Evolutionary conservation across 2,113 vertebrate genomes (phyloP).

Genomic region (Jaculus jaculus): DNA sequence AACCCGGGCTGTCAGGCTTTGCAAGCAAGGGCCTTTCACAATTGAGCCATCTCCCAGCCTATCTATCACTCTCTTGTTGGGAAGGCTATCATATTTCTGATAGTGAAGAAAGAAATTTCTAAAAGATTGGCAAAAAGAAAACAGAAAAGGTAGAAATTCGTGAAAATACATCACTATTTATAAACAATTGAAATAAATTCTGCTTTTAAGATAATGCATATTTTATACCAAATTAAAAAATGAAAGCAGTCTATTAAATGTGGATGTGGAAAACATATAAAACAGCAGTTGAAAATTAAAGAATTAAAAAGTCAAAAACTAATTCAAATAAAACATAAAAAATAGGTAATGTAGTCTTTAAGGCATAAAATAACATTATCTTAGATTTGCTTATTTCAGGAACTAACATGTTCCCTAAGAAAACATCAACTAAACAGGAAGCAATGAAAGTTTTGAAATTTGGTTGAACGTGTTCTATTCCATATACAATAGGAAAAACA

Average conservation of each 20-base stretch:
- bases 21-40: too few relatives aligned
- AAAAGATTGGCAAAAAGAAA: neutral
- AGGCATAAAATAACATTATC: neutral
- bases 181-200: neutral
- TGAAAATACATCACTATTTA: neutral
- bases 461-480: neutral
- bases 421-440: neutral
- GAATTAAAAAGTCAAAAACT: neutral
- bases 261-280: neutral
- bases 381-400: neutral
- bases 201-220: neutral
- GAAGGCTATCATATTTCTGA: neutral
- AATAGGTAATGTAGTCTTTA: neutral
- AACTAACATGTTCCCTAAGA: neutral
- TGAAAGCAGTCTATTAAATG: neutral
- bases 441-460: neutral
- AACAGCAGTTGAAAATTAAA: neutral
- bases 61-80: too few relatives aligned
- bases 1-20: too few relatives aligned
- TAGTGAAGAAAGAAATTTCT: neutral
- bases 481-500: neutral
- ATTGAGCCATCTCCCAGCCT: too few relatives aligned
- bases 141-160: neutral
- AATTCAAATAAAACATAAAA: neutral
- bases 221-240: neutral